Evolutionary conservation across 2,113 vertebrate genomes (phyloP), one percentile per base, ranked within the genome.

Genomic region (Oplegnathus fasciatus): DNA sequence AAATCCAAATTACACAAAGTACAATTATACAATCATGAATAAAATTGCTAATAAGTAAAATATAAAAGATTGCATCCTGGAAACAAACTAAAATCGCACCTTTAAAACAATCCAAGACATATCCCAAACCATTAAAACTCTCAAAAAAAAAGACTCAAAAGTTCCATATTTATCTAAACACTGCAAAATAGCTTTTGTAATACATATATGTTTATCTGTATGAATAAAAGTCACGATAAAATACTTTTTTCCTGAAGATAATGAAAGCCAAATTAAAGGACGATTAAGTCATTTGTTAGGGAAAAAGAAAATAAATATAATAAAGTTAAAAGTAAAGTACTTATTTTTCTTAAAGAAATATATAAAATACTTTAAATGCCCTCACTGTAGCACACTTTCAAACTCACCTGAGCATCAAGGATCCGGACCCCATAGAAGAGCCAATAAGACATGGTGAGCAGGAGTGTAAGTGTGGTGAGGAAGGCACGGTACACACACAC

Each of bases 361-460:
- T 14, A 58, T 28, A 70, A 58, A 24, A 60, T 22, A 37, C 26
- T 11, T 65, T n/a, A 17, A 62, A 28, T 44, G 14, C 2, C 15
- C 6, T 26, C 26, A 48, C 32, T 18, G 9, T 6, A 15, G 15
- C 20, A 34, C 13, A 50, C 6, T 46, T 4, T 66, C 18, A 55
- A 65, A 67, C 82, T 50, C 64, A 90, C 98, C 95, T 97, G 96
- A 0, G 96, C 95, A 79, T 99, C 98, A 65, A 99, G 92, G 87
- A 99, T 98, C 80, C 98, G 96, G 69, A 99, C 98, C 3, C 97
- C 97, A 0, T 98, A 99, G 66, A 99, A 99, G 4, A 99, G 97
- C 98, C 98, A 99, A 89, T 99, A 99, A 91, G 98, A 99, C 75
- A 98, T 96, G 77, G 98, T 96, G 30, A 98, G 97, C 15, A 99